Evolutionary conservation across 2,888 invertebrate species (phyloP), one percentile per base, ranked within the genome.

Genomic region (Sphaerophoria rueppellii): DNA sequence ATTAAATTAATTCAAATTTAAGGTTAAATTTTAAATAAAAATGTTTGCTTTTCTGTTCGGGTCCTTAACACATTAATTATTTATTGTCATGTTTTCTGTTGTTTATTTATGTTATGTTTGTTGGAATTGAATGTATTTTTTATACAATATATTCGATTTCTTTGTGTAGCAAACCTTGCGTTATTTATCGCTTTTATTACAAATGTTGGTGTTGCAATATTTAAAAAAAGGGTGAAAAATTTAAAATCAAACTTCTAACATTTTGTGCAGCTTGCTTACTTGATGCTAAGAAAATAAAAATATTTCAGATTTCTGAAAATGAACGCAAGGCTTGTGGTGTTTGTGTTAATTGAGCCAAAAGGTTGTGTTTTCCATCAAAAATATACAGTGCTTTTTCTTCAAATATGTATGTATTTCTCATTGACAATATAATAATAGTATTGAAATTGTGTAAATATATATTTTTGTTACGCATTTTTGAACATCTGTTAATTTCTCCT

Each of bases 31-130:
- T 6, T 24, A 37, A 14, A 34, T 46, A 37, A n/a, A 16, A 34
- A 48, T 60, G 9, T 65, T 52, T 46, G 40, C 32, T 6, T 24
- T 67, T 67, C n/a, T 54, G 40, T 54, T 43, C 3, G 52, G 48
- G 54, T 48, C 24, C 85, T 85, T 85, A 50, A 80, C 69, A 70
- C 73, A 81, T 81, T 81, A 81, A 85, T 85, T 85, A 24, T 24
- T 24, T 24, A 85, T 85, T 85, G 85, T 85, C 85, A 73, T 69
- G 67, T 76, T 80, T 65, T 69, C 75, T 80, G 58, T 50, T 77
- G 71, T 75, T 67, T 75, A 58, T 75, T 14, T 43, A 43, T 43
- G 43, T 65, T 24, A 54, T 79, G 76, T 40, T 34, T 74, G 70
- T 74, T 69, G 37, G 46, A 61, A 70, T 75, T 54, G 16, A 35